Evolutionary conservation across 2,113 vertebrate genomes (phyloP).

Genomic region (Rhadina sibilatrix): DNA sequence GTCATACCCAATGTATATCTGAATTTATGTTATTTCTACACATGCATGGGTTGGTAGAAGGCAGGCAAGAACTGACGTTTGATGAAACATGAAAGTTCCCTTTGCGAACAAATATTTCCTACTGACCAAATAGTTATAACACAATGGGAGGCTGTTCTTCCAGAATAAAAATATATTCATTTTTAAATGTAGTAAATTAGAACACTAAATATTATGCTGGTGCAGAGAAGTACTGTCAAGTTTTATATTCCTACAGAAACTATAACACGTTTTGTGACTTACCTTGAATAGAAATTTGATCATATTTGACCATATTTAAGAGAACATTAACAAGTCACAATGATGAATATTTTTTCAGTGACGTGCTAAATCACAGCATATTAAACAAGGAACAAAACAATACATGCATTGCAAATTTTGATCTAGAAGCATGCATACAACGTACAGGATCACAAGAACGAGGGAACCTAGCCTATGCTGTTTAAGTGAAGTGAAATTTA

Average conservation of each 20-base stretch:
- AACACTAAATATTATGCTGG: not conserved
- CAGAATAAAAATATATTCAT: not conserved
- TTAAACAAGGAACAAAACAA: not conserved
- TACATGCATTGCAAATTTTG: not conserved
- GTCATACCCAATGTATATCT: not conserved
- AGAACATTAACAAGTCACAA: not conserved
- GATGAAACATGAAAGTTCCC: not conserved
- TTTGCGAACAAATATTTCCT: not conserved
- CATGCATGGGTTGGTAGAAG: not conserved
- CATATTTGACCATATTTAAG: not conserved
- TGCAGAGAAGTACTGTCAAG: not conserved
- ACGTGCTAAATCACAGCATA: not conserved
- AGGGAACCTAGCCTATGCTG: not conserved
- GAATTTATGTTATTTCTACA: not conserved
- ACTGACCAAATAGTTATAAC: not conserved
- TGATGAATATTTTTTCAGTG: not conserved
- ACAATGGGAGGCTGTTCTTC: not conserved
- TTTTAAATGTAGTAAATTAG: not conserved
- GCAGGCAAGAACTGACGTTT: not conserved
- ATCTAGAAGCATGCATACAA: not conserved
- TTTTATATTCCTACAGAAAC: not conserved
- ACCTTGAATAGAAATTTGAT: not conserved
- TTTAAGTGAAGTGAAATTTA: constrained; percentile 42
- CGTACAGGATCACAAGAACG: not conserved
- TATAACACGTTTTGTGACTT: not conserved